Conservation (phyloP, 2,888 invertebrate species). For the Tineola bisselliella region DNA sequence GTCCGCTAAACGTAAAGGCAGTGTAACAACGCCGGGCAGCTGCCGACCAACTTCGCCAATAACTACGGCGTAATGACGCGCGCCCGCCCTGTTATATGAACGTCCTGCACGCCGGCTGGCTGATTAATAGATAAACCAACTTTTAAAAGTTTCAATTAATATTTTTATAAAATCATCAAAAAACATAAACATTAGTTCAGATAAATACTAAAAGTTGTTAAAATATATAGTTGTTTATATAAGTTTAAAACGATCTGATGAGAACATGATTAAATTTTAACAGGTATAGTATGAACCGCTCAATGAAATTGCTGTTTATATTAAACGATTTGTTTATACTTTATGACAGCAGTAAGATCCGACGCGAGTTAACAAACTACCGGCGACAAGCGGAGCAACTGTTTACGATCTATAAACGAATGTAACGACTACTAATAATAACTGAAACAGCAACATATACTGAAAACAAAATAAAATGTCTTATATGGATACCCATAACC, state of each 20-base stretch:
- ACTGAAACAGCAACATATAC: conserved; percentile 62
- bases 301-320: conserved; percentile 45
- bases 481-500: conserved; percentile 35
- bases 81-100: conserved; percentile 20
- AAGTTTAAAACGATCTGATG: background rate
- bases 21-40: conserved; percentile 17
- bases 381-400: conserved; percentile 55
- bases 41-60: conserved; percentile 50
- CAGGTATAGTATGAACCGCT: conserved; percentile 23
- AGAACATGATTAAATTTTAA: background rate
- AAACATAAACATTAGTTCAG: background rate
- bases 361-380: conserved; percentile 55
- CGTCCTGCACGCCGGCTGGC: background rate
- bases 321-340: conserved; percentile 50
- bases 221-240: background rate
- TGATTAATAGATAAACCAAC: conserved; percentile 8
- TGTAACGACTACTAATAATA: conserved; percentile 63
- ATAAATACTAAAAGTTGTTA: background rate
- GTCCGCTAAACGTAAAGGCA: background rate
- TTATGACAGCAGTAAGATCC: conserved; percentile 51
- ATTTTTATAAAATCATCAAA: background rate
- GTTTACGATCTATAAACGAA: conserved; percentile 65
- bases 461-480: conserved; percentile 51
- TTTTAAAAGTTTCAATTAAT: background rate
- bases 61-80: conserved; percentile 53